These are phyloP conservation scores for Antheraea yamamai DNA, from an alignment of 2,888 invertebrate species.

Conservation along the genomic window DNA sequence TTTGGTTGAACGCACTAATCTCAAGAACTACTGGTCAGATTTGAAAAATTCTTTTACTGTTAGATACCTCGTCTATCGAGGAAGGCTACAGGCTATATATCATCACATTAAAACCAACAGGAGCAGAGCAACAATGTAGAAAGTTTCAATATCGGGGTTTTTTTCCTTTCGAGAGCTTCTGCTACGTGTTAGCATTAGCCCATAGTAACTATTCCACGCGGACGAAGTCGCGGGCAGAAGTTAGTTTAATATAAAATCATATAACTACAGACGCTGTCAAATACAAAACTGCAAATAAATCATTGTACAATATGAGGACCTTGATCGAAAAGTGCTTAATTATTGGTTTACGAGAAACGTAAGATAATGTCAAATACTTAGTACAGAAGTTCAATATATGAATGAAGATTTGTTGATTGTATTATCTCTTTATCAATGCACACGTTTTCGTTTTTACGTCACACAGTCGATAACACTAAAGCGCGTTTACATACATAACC, in stretches of 20 bases:
- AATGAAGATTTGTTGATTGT: constrained; percentile 23
- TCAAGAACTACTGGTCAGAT: too few species aligned
- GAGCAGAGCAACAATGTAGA: too few species aligned
- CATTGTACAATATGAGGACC: not conserved
- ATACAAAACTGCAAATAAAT: not conserved
- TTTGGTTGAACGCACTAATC: too few species aligned
- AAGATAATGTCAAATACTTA: not conserved
- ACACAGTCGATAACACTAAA: constrained; percentile 72
- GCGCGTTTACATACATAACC: constrained; percentile 77
- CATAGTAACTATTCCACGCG: too few species aligned
- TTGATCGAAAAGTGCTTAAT: not conserved
- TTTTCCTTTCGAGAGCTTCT: too few species aligned
- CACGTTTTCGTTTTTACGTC: constrained; percentile 63
- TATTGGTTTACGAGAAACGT: not conserved
- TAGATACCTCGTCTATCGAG: too few species aligned
- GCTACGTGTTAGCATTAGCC: too few species aligned
- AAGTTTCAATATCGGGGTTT: too few species aligned
- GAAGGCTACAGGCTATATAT: too few species aligned
- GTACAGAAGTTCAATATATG: constrained; percentile 21
- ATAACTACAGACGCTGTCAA: not conserved
- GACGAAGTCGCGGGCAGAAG: too few species aligned
- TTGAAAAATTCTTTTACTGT: too few species aligned
- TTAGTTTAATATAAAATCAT: not conserved
- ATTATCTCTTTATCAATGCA: constrained; percentile 31
- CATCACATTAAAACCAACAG: too few species aligned